Conservation (phyloP, 2,797 vertebrate species). For the Kryptopterus vitreolus region DNA sequence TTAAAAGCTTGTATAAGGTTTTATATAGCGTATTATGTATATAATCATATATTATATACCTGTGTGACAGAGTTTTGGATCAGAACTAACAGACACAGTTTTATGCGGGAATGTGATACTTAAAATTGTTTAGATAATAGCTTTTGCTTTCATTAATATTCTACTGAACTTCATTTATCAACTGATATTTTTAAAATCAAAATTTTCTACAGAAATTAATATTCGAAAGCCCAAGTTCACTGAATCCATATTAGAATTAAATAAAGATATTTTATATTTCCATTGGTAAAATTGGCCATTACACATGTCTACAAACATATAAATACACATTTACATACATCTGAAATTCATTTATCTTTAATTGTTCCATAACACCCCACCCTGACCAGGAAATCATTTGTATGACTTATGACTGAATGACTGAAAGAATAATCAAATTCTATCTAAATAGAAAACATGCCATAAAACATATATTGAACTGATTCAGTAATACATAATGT, state of each 20-base stretch:
- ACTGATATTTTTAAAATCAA: not conserved
- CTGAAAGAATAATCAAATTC: too few species aligned
- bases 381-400: not conserved
- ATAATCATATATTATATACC: too few species aligned
- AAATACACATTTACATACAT: not conserved
- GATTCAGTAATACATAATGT: not conserved
- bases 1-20: too few species aligned
- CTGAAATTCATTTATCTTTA: not conserved
- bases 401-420: too few species aligned
- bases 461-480: too few species aligned
- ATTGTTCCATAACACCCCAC: not conserved
- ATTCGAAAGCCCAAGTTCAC: not conserved
- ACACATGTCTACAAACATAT: not conserved
- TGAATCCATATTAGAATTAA: too few species aligned
- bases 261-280: too few species aligned
- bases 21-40: too few species aligned
- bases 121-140: conserved; percentile 8
- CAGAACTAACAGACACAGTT: not conserved
- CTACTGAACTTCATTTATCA: not conserved
- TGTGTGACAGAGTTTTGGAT: not conserved
- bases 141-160: conserved; percentile 26
- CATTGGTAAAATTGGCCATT: not conserved
- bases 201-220: not conserved
- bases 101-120: conserved; percentile 11
- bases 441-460: too few species aligned